Evolutionary conservation across 2,797 vertebrate species (phyloP), one percentile per base, ranked within the genome.

Genomic region (Myotis findleyi): DNA sequence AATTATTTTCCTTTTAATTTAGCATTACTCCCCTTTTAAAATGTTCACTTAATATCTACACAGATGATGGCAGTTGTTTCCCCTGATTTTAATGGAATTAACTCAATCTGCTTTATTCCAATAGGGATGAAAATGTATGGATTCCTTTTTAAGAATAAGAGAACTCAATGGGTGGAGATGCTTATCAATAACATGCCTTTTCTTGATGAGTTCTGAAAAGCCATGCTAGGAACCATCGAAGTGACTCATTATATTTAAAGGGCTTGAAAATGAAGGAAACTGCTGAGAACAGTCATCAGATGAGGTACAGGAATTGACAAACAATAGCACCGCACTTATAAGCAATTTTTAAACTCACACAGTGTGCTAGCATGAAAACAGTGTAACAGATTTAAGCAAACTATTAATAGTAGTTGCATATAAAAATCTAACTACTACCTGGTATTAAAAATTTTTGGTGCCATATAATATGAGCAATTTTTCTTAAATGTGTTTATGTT

Each of bases 1-100:
- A 20, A 20, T n/a, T 41, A 27, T 20, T 17, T n/a, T 30, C 57
- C 30, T 55, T 93, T 82, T 55, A 41, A 94, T 36, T 91, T 71
- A 33, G 16, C 16, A 16, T 7, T 27, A 5, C 3, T 59, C 59
- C 59, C 57, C 57, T 76, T 0, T 3, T 62, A 94, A 96, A 14
- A 68, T 30, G 53, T 79, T 72, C 27, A 59, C 36, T 84, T 80
- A 44, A 51, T 68, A 94, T 94, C 16, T 64, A 95, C 53, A 92
- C 21, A 96, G 47, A 72, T 94, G 62, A 88, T 36, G 75, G 83
- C 62, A 98, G 92, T 94, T 95, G 95, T 96, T 95, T 94, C 94
- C 16, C 81, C 75, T 93, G 81, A 87, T 87, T 84, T 59, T 87
- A 97, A 94, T 1, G 33, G 51, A 66, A 93, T 93, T 57, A 64